phyloP scores from a whole-genome alignment of 2,797 vertebrate species.

The Acomys russatus region DNA sequence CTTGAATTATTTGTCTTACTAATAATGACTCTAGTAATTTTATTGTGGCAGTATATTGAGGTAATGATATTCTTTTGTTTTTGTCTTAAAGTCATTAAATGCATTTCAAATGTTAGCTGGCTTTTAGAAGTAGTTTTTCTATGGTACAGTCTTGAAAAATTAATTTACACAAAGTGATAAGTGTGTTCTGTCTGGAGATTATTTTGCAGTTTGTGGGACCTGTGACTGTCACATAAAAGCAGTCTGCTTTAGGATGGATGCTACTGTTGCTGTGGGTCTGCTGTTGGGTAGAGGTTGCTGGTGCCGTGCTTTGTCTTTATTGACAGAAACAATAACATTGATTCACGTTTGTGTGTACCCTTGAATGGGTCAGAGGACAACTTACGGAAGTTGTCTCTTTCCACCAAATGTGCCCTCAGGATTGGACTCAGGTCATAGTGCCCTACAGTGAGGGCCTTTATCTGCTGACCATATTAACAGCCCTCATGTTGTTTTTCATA shows the following conservation, averaged over 20 bases:
- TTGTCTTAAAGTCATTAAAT: constrained; percentile 19
- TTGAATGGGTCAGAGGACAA: neutral
- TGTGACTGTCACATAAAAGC: constrained; percentile 47
- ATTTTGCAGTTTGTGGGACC: constrained; percentile 69
- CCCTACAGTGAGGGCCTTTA: neutral
- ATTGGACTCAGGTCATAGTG: neutral
- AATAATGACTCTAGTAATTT: neutral
- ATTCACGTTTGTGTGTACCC: neutral
- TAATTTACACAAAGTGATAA: constrained; percentile 19
- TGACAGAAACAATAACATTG: neutral
- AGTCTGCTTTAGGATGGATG: constrained; percentile 1
- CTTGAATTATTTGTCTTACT: constrained; percentile 49
- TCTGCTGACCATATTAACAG: neutral
- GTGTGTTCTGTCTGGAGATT: neutral
- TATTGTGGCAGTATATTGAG: constrained; percentile 25
- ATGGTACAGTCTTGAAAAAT: neutral
- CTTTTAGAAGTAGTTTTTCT: constrained; percentile 52
- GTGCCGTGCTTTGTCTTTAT: neutral
- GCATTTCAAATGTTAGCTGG: constrained; percentile 4
- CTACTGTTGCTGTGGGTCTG: neutral
- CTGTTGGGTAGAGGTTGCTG: neutral
- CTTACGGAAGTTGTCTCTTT: neutral
- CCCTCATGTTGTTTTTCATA: constrained; percentile 52
- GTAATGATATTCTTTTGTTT: constrained; percentile 33
- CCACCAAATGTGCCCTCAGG: neutral